Base-by-base conservation (phyloP, 2,888 invertebrate genomes). In the Ctena decussata region DNA sequence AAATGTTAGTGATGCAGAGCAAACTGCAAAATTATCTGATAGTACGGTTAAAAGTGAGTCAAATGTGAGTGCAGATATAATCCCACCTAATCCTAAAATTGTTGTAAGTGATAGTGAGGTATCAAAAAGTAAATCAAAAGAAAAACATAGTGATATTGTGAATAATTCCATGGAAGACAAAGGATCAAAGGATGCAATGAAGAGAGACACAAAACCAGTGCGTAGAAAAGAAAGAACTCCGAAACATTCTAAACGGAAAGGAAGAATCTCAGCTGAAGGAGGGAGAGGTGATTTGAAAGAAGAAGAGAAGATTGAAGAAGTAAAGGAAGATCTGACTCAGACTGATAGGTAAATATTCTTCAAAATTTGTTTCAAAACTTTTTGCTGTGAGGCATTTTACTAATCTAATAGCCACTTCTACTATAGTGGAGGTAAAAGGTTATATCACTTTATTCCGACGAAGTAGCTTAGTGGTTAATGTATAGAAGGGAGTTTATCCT, bases 161-260 rank as follows among this genome's bases (percentile, higher is more conserved):
- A 76, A 6, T 32, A 35, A 65, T 65, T 0, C 70, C 15, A 11
- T 24, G 21, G 35, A 53, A 57, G 27, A 30, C 18, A 65, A 49
- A 65, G 39, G 44, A 37, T 27, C 57, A 37, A 74, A 77, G 30
- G 44, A 74, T 72, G 1, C 24, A 24, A 46, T 72, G 57, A 57
- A n/a, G 79, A 81, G 79, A 77, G 82, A 65, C 24, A 8, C 35
- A 32, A 65, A 65, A 65, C 24, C 15, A 57, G 60, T 75, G 24
- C 57, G 46, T 24, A 75, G 27, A 24, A 35, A 57, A 75, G 75
- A 60, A 39, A 53, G 39, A 57, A 27, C 24, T 32, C 37, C 21
- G 27, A 75, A 65, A 65, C 65, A 65, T 65, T 65, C 65, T 24
- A 65, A 65, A 35, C 27, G 35, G 18, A 65, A 65, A 30, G 65